These are phyloP conservation scores for Minunthozetes semirufus DNA, from an alignment of 2,888 invertebrate species.

Conservation along the genomic window DNA sequence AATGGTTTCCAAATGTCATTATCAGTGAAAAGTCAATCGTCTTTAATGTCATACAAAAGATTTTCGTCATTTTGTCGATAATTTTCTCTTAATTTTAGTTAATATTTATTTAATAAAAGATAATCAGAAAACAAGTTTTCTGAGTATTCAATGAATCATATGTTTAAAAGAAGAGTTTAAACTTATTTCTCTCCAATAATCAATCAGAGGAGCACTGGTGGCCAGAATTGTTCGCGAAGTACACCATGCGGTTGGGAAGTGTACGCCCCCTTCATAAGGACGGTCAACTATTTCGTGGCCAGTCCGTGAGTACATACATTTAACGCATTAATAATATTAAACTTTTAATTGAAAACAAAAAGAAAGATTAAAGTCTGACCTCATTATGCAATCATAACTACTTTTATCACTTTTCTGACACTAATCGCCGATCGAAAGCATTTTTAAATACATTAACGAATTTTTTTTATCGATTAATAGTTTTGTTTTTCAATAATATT, in stretches of 20 bases:
- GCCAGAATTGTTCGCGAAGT: slow-evolving; percentile 32
- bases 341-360: neutral
- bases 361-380: slow-evolving; percentile 2
- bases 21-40: neutral
- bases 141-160: no score
- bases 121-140: no score
- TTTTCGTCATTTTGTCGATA: no score
- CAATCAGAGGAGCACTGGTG: neutral
- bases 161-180: no score
- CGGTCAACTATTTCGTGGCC: slow-evolving; percentile 55
- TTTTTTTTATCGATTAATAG: no score
- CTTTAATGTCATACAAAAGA: neutral
- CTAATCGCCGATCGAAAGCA: no score
- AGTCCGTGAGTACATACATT: slow-evolving; percentile 55
- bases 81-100: neutral
- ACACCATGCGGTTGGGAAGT: slow-evolving; percentile 59
- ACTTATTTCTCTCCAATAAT: neutral
- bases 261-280: slow-evolving; percentile 53
- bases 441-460: no score
- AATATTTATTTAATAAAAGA: neutral
- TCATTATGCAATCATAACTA: neutral
- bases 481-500: no score
- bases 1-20: neutral
- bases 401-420: no score
- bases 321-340: neutral